phyloP scores from a whole-genome alignment of 30 jellyfish, hydroid and myxozoan species.

The Chrysaora quinquecirrha region DNA sequence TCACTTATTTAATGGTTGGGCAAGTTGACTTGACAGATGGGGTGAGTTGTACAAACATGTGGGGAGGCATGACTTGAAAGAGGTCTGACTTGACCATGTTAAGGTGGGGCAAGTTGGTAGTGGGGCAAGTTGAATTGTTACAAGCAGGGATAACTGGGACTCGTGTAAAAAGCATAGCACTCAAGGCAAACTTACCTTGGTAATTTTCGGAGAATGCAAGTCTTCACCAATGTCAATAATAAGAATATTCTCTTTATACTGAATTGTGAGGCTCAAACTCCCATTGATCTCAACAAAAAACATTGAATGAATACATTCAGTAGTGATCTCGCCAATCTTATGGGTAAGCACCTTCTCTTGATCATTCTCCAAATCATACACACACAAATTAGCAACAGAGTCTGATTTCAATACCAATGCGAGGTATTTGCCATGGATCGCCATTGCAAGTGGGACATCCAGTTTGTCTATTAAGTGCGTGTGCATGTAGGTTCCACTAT shows the following conservation, averaged over 20 bases:
- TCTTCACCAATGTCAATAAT: conserved; percentile 16
- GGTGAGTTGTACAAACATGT: too few relatives aligned
- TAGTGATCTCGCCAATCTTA: neutral
- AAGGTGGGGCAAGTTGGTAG: too few relatives aligned
- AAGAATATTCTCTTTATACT: conserved; percentile 15
- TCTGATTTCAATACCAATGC: conserved; percentile 16
- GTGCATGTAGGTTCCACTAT: neutral
- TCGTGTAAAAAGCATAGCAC: too few relatives aligned
- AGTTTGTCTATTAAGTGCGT: conserved; percentile 1
- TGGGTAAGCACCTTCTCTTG: neutral
- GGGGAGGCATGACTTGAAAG: too few relatives aligned
- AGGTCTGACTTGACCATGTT: too few relatives aligned
- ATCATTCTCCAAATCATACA: neutral
- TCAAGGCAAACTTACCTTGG: conserved; percentile 16
- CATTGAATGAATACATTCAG: neutral
- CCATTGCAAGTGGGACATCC: conserved; percentile 26
- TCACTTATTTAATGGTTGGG: too few relatives aligned
- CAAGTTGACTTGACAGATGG: too few relatives aligned
- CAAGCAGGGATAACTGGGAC: too few relatives aligned
- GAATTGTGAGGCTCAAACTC: conserved; percentile 3
- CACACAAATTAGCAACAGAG: neutral
- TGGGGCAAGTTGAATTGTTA: too few relatives aligned
- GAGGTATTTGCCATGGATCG: conserved; percentile 15
- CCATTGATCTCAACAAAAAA: conserved; percentile 13
- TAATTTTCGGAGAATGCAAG: neutral